Conservation (phyloP, 2,888 invertebrate species). For the Cephus nigrinus region DNA sequence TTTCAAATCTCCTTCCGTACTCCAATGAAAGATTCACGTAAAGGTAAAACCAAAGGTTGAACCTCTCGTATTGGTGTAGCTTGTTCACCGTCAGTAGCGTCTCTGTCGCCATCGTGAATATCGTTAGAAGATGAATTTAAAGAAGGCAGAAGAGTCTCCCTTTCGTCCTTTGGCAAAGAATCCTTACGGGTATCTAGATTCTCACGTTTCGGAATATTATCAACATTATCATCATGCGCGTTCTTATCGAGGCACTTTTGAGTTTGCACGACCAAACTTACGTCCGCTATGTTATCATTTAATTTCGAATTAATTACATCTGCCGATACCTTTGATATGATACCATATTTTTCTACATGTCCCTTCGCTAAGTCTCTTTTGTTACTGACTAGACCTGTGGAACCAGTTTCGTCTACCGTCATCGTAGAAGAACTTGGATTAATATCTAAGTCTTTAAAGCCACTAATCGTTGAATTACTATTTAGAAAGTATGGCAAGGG, state of each 20-base stretch:
- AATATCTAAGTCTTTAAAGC: background rate
- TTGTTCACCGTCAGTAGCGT: constrained; percentile 7
- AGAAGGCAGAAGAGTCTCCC: background rate
- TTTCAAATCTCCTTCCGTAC: constrained; percentile 35
- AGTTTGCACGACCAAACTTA: background rate
- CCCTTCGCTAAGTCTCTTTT: constrained; percentile 7
- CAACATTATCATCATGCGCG: background rate
- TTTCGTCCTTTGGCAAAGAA: background rate
- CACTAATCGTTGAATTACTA: constrained; percentile 10
- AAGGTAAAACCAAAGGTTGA: constrained; percentile 32
- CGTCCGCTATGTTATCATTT: background rate
- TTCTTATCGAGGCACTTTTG: constrained; percentile 1
- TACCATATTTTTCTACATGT: background rate
- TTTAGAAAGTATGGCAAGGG: constrained; percentile 18
- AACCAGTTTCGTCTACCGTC: constrained; percentile 1
- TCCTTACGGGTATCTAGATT: constrained; percentile 11
- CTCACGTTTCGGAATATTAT: constrained; percentile 1
- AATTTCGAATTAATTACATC: background rate
- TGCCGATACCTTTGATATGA: background rate
- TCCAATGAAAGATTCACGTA: constrained; percentile 40
- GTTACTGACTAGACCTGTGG: constrained; percentile 10
- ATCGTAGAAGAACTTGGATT: background rate
- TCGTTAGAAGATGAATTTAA: constrained; percentile 1
- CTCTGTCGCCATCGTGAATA: background rate
- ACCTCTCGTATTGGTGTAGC: constrained; percentile 8